A percentile compares a stretch with the other conserved stretches of the same genome.
Evolutionary conservation across 2,888 invertebrate genomes (phyloP).

Genomic region (Cordilura impudica): DNA sequence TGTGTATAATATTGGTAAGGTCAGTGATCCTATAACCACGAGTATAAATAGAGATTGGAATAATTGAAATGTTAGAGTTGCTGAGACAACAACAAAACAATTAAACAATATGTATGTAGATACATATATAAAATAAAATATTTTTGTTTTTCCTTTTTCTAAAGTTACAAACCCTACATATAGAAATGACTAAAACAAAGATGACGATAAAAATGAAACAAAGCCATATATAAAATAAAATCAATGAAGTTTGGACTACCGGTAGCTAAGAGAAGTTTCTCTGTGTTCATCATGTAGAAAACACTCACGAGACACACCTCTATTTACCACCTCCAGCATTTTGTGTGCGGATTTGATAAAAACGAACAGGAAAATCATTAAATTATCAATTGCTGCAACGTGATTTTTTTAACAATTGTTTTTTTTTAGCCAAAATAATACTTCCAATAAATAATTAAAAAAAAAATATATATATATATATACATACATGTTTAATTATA

Average conservation of each 20-base stretch:
- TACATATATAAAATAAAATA: background rate
- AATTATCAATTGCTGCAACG: constrained; percentile 43
- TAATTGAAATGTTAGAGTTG: background rate
- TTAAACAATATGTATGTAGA: too few species aligned
- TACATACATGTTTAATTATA: constrained; percentile 31
- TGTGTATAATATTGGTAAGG: background rate
- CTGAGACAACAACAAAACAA: constrained; percentile 13
- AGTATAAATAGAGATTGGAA: background rate
- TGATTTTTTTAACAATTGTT: constrained; percentile 37
- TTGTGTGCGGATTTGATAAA: background rate
- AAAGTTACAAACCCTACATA: background rate
- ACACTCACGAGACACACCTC: constrained; percentile 43
- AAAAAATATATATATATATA: background rate
- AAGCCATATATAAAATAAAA: background rate
- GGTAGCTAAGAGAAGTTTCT: background rate
- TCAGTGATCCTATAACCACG: constrained; percentile 17
- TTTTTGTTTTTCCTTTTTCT: background rate
- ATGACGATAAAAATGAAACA: constrained; percentile 3
- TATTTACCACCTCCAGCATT: constrained; percentile 23
- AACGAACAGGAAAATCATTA: constrained; percentile 46
- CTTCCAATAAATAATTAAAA: background rate
- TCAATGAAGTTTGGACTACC: constrained; percentile 10
- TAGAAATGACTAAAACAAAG: too few species aligned
- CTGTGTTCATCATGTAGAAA: constrained; percentile 4
- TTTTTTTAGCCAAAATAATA: constrained; percentile 3